These are phyloP conservation scores for Melinopterus prodromus DNA, from an alignment of 2,888 invertebrate genomes.

Conservation along the genomic window DNA sequence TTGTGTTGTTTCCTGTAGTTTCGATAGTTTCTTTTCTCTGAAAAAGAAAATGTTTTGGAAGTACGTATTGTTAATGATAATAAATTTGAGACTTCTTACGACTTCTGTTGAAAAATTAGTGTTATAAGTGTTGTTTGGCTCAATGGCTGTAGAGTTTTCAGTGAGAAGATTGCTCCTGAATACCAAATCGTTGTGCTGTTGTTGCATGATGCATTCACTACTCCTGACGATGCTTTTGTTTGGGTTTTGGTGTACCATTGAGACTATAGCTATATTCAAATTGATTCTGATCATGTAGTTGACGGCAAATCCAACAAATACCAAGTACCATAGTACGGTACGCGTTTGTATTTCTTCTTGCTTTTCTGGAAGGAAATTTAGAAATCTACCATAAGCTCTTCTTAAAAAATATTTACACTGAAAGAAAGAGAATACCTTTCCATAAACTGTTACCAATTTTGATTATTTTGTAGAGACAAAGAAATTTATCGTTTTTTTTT, in stretches of 20 bases:
- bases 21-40: not conserved
- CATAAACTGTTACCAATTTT: no score
- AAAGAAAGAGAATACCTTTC: no score
- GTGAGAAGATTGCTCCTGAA: not conserved
- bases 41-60: no score
- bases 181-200: not conserved
- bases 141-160: not conserved
- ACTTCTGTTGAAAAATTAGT: not conserved
- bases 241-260: conserved; percentile 64
- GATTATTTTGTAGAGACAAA: no score
- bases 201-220: conserved; percentile 26
- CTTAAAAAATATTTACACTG: no score
- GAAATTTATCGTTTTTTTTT: no score
- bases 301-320: conserved; percentile 71
- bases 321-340: conserved; percentile 69
- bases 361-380: not conserved
- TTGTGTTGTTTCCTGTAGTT: not conserved
- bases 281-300: conserved; percentile 76
- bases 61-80: not conserved
- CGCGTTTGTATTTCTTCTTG: conserved; percentile 51
- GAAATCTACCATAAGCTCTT: not conserved
- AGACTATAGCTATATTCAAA: conserved; percentile 73
- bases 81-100: not conserved
- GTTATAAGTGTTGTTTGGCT: not conserved
- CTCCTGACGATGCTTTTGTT: conserved; percentile 27